Evolutionary conservation across 2,113 vertebrate genomes (phyloP).

Genomic region (Nycticebus coucang): DNA sequence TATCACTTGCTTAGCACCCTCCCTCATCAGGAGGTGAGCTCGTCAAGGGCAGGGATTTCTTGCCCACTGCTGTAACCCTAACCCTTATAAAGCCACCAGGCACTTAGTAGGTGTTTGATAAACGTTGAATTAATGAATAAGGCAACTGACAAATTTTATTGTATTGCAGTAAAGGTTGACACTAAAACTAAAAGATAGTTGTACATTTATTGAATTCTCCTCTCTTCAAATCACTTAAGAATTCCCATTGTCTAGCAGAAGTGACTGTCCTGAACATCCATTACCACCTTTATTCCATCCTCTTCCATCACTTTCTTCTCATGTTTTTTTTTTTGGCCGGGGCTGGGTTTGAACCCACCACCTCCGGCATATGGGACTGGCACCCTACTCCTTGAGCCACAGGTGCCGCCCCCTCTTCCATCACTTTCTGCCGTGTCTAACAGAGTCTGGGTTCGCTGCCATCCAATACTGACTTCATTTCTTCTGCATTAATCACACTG

Average conservation of each 20-base stretch:
- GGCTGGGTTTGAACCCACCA: no score
- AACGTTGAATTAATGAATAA: neutral
- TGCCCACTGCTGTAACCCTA: neutral
- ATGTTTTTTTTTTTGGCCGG: no score
- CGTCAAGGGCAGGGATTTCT: neutral
- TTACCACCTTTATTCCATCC: slow-evolving; percentile 42
- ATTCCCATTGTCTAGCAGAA: neutral
- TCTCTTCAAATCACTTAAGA: neutral
- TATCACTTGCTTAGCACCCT: neutral
- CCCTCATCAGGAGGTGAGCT: neutral
- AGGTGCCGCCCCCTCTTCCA: no score
- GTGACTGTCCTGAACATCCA: neutral
- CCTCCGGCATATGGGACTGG: no score
- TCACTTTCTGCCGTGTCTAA: slow-evolving; percentile 41
- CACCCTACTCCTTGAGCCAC: no score
- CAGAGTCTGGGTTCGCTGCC: slow-evolving; percentile 55
- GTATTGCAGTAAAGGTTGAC: neutral
- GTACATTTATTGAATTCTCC: neutral
- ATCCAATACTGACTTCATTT: slow-evolving; percentile 59
- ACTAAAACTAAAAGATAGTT: slow-evolving; percentile 47
- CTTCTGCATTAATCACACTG: slow-evolving; percentile 67
- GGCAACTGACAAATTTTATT: neutral
- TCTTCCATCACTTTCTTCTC: slow-evolving; percentile 59
- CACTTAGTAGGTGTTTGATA: neutral
- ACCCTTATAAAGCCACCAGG: neutral